phyloP scores from a whole-genome alignment of 2,797 vertebrate species.

The Pseudochaenichthys georgianus region DNA sequence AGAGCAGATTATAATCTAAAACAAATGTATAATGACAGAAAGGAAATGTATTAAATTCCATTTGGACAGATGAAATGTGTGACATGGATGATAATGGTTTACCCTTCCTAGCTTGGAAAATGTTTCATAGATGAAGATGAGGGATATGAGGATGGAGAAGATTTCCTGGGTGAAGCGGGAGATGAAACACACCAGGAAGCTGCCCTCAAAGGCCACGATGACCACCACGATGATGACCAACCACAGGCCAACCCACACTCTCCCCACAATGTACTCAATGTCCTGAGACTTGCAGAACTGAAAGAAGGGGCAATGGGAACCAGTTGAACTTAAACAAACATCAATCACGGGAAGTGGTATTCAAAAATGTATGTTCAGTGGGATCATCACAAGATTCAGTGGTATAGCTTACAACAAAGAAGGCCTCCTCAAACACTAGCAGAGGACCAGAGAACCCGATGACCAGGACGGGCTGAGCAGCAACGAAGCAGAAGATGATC shows the following conservation, averaged over 20 bases:
- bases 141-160: conserved; percentile 98
- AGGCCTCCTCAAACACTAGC: conserved; percentile 97
- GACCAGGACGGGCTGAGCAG: conserved; percentile 94
- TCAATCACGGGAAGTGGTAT: neutral
- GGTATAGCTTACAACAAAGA: conserved; percentile 85
- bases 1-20: conserved; percentile 1
- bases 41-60: neutral
- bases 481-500: conserved; percentile 90
- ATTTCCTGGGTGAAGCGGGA: conserved; percentile 99
- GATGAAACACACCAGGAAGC: conserved; percentile 96
- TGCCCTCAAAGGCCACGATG: conserved; percentile 94
- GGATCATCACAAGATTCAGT: neutral
- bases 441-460: conserved; percentile 98
- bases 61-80: neutral
- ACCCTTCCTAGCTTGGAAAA: conserved; percentile 93
- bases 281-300: conserved; percentile 89
- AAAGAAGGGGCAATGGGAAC: conserved; percentile 16
- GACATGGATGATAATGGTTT: conserved; percentile 40
- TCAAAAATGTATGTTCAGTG: neutral
- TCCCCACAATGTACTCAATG: conserved; percentile 93
- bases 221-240: conserved; percentile 91
- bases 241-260: conserved; percentile 97
- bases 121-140: conserved; percentile 99
- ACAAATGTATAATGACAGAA: neutral
- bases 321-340: conserved; percentile 9